phyloP scores from a whole-genome alignment of 2,797 vertebrate genomes.

The Anguilla anguilla region DNA sequence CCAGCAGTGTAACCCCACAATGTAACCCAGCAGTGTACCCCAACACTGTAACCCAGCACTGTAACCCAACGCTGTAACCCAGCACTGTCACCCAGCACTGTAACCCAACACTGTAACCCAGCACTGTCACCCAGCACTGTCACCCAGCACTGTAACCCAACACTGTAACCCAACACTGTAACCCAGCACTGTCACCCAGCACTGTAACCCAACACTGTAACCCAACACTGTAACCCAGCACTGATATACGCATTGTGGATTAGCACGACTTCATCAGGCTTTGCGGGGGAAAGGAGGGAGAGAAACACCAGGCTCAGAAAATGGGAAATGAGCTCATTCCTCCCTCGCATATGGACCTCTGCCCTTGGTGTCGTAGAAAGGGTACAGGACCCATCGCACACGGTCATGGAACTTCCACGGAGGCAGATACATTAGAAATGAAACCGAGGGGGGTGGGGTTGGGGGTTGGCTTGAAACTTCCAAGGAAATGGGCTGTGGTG shows the following conservation, averaged over 20 bases:
- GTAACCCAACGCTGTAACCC: neutral
- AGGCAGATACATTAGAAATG: slow-evolving; percentile 42
- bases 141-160: neutral
- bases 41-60: neutral
- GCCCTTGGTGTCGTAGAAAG: slow-evolving; percentile 17
- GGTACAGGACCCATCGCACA: slow-evolving; percentile 23
- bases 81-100: no score
- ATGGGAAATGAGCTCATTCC: neutral
- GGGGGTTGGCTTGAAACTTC: neutral
- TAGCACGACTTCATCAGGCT: slow-evolving; percentile 15
- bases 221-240: neutral
- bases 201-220: neutral
- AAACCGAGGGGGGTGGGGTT: neutral
- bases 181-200: neutral
- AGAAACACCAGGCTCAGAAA: neutral
- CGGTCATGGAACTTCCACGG: slow-evolving; percentile 27
- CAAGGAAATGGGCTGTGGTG: neutral
- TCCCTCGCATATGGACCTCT: neutral
- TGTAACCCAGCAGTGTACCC: neutral
- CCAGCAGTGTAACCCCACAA: neutral
- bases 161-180: neutral
- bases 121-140: neutral
- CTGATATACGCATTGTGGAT: neutral
- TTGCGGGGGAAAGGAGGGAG: neutral
- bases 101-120: neutral